Evolutionary conservation across 2,888 invertebrate genomes (phyloP), one percentile per base, ranked within the genome.

Genomic region (Cheilosia impressa): DNA sequence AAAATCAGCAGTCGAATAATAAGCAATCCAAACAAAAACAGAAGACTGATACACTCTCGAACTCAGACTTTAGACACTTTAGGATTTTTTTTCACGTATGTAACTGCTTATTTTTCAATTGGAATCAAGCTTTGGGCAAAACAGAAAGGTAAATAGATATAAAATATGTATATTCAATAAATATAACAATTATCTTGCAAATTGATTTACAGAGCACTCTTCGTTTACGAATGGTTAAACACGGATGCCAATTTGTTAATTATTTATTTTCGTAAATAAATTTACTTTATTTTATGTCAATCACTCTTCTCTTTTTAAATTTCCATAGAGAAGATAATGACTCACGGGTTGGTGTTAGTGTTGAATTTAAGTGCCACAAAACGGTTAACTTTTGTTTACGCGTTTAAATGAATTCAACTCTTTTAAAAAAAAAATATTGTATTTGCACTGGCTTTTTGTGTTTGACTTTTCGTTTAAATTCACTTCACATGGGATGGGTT

Each of bases 181-280:
- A 68, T 47, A 60, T 41, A 45, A 41, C 43, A 55, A 55, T 55
- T 69, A 57, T 55, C 57, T 69, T 55, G 2, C 45, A 38, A 57
- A 38, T 58, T 34, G 22, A 47, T 50, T 38, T 19, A 57, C 50
- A 60, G 24, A 72, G 17, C 50, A 71, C 58, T 65, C 52, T 65
- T 50, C 31, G 34, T 47, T 50, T 38, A 5, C 19, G 27, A 22
- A 41, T n/a, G 4, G 41, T 13, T n/a, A 27, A n/a, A 52, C 71
- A 60, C 19, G 10, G 17, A 38, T 52, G 47, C 53, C 31, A 43
- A 62, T 17, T 52, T n/a, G 24, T n/a, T 22, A 50, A n/a, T 17
- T 17, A 17, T 45, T 17, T n/a, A 5, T n/a, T 45, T 45, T n/a
- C n/a, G n/a, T 2, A 31, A 34, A 19, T 50, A 50, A 31, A 50